Percentiles rank a stretch among this genome's conserved stretches.
phyloP scores from a whole-genome alignment of 2,888 invertebrate genomes.

The Adela reaumurella region DNA sequence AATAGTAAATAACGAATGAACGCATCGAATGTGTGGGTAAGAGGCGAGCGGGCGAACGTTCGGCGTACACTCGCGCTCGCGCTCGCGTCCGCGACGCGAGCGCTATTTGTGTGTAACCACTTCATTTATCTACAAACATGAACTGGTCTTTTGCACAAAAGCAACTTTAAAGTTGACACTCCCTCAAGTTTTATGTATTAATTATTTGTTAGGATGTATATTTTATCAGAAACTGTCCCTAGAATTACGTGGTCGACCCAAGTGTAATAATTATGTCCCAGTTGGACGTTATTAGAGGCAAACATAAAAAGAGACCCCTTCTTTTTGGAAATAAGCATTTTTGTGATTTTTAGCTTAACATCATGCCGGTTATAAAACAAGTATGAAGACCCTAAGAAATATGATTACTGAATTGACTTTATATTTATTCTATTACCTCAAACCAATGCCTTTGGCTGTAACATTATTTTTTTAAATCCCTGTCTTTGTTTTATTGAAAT shows the following conservation, averaged over 20 bases:
- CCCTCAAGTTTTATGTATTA: no score
- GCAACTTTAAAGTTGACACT: no score
- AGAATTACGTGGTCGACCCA: background rate
- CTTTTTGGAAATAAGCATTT: background rate
- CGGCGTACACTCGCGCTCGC: constrained; percentile 2
- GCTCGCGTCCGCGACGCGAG: constrained; percentile 5
- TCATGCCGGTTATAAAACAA: background rate
- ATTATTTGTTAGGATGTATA: no score
- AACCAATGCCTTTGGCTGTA: constrained; percentile 49
- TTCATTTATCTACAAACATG: no score
- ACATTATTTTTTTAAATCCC: constrained; percentile 41
- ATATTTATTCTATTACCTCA: constrained; percentile 52
- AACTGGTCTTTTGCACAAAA: no score
- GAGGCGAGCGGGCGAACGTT: constrained; percentile 14
- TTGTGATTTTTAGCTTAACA: background rate
- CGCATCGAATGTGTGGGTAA: constrained; percentile 25
- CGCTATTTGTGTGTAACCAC: background rate
- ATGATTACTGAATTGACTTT: constrained; percentile 57
- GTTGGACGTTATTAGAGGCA: background rate
- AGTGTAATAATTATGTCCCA: background rate
- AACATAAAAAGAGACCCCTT: background rate
- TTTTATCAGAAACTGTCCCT: background rate
- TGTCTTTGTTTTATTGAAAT: constrained; percentile 51
- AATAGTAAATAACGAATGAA: constrained; percentile 34
- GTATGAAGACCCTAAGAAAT: constrained; percentile 35